Base-by-base conservation (phyloP, 1,140 invertebrate species). In the Probaryconus sp. region DNA sequence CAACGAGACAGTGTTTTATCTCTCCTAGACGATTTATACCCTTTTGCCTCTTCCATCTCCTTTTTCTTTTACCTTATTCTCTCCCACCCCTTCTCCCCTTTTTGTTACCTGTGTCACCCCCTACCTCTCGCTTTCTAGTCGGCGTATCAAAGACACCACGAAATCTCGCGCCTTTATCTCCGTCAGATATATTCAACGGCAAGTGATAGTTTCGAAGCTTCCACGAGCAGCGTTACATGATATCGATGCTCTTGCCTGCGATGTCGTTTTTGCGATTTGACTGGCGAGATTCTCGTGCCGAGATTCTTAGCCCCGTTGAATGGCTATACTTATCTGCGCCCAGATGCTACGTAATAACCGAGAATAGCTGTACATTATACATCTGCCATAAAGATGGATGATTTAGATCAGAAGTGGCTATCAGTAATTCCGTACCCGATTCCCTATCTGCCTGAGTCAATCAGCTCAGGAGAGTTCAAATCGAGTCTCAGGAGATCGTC, bases 151-250 rank as follows among this genome's bases (percentile, higher is more conserved):
- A 75, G 72, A 37, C 45, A n/a, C 55, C 53, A 65, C 60, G 45
- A 65, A 75, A 75, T 70, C 72, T 75, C 30, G 51, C 43, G 43
- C 50, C 53, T 75, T 69, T 69, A 69, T 75, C 72, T 75, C 38
- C 43, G 38, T 42, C 45, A 60, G 58, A 75, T 65, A 69, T 65
- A 60, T 75, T 69, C 64, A 75, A 75, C 58, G 63, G 63, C 71
- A 56, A 68, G 64, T 75, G 71, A 69, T 75, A 69, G 72, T 75
- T 75, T 75, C 58, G 65, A 69, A 42, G 72, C 64, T 69, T 69
- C 64, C 42, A 51, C 20, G 18, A 18, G 26, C 43, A 50, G 35
- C 30, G 64, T 58, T 65, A 74, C 71, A 63, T 68, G 71, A 69
- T 75, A 69, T 69, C 71, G 45, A 69, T 11, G 30, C 37, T 68